Evolutionary conservation across 2,888 invertebrate species (phyloP).

Genomic region (Gymnosoma rotundatum): DNA sequence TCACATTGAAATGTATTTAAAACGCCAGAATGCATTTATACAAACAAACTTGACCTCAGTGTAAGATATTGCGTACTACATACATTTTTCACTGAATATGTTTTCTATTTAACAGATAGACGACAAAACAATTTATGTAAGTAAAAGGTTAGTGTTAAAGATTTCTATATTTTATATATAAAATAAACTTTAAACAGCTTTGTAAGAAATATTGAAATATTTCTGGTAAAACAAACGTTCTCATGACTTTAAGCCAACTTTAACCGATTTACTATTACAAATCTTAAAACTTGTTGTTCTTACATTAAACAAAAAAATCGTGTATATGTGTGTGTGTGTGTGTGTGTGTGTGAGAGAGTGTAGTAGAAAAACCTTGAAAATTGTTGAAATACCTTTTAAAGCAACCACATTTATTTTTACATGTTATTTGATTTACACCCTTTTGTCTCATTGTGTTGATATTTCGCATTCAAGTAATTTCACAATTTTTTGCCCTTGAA

Average conservation of each 20-base stretch:
- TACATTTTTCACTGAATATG: neutral
- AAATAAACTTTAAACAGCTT: no score
- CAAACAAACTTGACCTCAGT: conserved; percentile 9
- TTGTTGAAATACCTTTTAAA: neutral
- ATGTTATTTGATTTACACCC: conserved; percentile 17
- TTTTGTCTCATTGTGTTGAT: conserved; percentile 3
- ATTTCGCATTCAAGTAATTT: conserved; percentile 23
- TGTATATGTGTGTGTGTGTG: neutral
- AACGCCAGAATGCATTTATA: neutral
- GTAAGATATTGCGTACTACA: neutral
- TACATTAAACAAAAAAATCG: neutral
- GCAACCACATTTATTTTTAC: neutral
- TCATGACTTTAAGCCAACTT: no score
- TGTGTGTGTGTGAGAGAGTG: neutral
- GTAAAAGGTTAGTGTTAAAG: no score
- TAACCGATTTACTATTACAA: neutral
- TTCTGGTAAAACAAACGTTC: no score
- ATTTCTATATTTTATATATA: no score
- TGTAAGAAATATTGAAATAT: no score
- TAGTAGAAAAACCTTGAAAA: conserved; percentile 17
- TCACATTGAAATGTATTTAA: neutral
- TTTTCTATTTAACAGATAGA: neutral
- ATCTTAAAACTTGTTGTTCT: neutral
- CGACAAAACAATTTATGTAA: neutral
- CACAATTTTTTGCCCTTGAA: neutral